Evolutionary conservation across 2,797 vertebrate genomes (phyloP).

Genomic region (Margarornis squamiger): DNA sequence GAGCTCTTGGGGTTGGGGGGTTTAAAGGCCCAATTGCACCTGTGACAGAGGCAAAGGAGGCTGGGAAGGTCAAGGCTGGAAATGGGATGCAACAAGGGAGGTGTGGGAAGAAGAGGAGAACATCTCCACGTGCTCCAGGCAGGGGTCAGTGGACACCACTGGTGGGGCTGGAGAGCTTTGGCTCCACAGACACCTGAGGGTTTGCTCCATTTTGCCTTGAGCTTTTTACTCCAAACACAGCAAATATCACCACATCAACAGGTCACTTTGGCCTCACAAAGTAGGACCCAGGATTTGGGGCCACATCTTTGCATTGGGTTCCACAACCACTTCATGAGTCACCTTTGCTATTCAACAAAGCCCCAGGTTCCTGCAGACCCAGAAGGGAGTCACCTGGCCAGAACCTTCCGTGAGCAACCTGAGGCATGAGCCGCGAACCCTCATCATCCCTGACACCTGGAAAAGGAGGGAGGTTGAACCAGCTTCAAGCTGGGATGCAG

Average conservation of each 20-base stretch:
- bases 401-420: background rate
- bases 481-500: fast-evolving
- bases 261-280: background rate
- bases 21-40: fast-evolving
- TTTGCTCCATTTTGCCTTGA: background rate
- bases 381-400: background rate
- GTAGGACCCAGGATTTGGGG: background rate
- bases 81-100: fast-evolving
- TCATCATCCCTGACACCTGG: background rate
- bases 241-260: background rate
- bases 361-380: background rate
- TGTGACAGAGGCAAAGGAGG: fast-evolving
- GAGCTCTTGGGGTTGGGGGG: background rate
- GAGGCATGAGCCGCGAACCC: fast-evolving
- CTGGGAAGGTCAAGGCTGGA: background rate
- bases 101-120: background rate
- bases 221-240: background rate
- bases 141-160: fast-evolving
- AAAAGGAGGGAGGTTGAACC: too few relatives aligned
- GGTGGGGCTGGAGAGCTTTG: fast-evolving
- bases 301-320: background rate
- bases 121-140: background rate
- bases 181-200: fast-evolving
- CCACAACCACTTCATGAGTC: background rate
- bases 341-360: background rate